Conservation (phyloP, 2,797 vertebrate species). For the Sebastolobus alascanus region DNA sequence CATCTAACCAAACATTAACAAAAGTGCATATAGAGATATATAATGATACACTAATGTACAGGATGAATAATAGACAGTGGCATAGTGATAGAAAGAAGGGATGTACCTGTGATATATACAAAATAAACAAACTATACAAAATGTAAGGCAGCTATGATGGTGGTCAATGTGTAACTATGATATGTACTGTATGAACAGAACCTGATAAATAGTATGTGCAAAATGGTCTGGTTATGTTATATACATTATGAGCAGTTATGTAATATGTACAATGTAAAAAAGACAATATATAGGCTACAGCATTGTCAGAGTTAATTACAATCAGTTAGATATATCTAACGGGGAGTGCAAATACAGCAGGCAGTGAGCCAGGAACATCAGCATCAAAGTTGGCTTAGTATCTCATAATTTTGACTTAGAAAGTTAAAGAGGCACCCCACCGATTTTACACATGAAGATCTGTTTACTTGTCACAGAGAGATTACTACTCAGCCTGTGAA, state of each 20-base stretch:
- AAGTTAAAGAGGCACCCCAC: neutral
- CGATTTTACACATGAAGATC: neutral
- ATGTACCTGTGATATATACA: neutral
- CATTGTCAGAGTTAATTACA: neutral
- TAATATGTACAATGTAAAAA: neutral
- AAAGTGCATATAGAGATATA: neutral
- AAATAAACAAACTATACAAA: neutral
- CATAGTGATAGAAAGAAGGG: neutral
- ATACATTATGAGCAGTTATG: neutral
- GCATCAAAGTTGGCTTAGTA: neutral
- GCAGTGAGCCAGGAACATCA: neutral
- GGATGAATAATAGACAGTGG: neutral
- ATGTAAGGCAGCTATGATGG: neutral
- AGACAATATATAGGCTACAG: neutral
- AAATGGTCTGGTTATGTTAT: neutral
- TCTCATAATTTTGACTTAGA: neutral
- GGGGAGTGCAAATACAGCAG: neutral
- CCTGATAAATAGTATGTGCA: neutral
- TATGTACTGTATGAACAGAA: neutral
- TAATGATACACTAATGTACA: neutral
- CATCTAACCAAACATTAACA: neutral
- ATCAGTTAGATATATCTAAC: neutral
- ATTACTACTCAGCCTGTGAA: neutral
- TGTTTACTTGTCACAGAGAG: neutral
- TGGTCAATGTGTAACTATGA: neutral